Evolutionary conservation across 2,113 vertebrate species (phyloP).

Genomic region (Natator depressus): DNA sequence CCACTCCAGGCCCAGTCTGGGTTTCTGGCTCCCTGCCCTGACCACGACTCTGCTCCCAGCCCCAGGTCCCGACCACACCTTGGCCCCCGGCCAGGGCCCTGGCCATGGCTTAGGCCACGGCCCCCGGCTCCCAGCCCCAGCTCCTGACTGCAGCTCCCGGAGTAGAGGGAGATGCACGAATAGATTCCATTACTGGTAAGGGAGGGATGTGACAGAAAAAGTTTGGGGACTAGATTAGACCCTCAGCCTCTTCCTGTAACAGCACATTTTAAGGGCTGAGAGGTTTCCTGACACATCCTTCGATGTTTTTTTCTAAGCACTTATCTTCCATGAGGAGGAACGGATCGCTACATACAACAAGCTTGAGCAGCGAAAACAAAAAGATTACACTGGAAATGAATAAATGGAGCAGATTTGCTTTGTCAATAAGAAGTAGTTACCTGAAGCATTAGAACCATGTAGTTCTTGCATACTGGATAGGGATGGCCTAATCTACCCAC

Average conservation of each 20-base stretch:
- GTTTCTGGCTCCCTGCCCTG: too few relatives aligned
- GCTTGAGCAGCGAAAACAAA: not conserved
- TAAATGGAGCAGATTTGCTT: not conserved
- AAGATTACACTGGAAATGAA: not conserved
- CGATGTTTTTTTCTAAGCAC: rapidly evolving
- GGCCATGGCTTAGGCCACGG: too few relatives aligned
- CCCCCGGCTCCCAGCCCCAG: too few relatives aligned
- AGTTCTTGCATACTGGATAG: not conserved
- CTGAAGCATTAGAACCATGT: not conserved
- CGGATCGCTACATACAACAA: not conserved
- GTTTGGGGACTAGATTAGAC: not conserved
- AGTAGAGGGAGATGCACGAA: too few relatives aligned
- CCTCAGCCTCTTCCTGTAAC: not conserved
- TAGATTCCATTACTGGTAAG: too few relatives aligned
- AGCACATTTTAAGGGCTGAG: not conserved
- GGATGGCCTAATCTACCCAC: not conserved
- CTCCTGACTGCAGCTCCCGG: too few relatives aligned
- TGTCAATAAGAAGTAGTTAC: constrained; percentile 1
- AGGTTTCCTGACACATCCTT: not conserved
- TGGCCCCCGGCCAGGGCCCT: too few relatives aligned
- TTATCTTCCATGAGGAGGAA: rapidly evolving
- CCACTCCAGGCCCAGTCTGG: too few relatives aligned
- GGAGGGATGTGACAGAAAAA: too few relatives aligned
- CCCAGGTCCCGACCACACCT: too few relatives aligned
- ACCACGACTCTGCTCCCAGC: too few relatives aligned